Percentiles rank a stretch among this genome's conserved stretches.
Evolutionary conservation across 1,140 invertebrate genomes (phyloP).

Genomic region (Ctenoplectra terminalis): DNA sequence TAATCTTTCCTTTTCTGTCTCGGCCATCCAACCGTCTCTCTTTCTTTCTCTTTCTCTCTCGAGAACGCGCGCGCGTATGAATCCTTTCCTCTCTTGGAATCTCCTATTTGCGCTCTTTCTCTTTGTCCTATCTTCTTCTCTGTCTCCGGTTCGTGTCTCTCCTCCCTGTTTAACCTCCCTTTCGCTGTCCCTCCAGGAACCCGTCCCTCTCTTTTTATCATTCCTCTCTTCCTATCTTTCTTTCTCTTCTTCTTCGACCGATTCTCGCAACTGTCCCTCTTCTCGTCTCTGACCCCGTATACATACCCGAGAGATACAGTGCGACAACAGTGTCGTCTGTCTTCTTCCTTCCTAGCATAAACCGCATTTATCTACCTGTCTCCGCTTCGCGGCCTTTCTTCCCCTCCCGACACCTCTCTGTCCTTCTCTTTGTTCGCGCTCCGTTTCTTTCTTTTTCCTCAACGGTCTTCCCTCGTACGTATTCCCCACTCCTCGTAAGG

Average conservation of each 20-base stretch:
- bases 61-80: neutral
- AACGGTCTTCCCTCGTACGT: constrained; percentile 45
- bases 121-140: neutral
- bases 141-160: constrained; percentile 18
- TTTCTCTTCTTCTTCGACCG: constrained; percentile 24
- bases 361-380: constrained; percentile 46
- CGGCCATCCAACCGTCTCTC: neutral
- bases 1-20: neutral
- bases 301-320: constrained; percentile 56
- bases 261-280: constrained; percentile 51
- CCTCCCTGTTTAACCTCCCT: constrained; percentile 16
- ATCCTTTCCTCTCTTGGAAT: constrained; percentile 35
- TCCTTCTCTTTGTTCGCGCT: constrained; percentile 33
- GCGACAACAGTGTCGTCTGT: constrained; percentile 54
- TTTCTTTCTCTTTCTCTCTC: constrained; percentile 15
- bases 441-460: constrained; percentile 24
- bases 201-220: constrained; percentile 41
- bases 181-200: constrained; percentile 8
- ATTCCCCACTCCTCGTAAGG: neutral
- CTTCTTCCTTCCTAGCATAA: constrained; percentile 14
- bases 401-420: constrained; percentile 3
- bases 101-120: constrained; percentile 10
- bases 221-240: constrained; percentile 18
- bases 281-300: constrained; percentile 58
- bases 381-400: constrained; percentile 35